phyloP scores from a whole-genome alignment of 2,888 invertebrate genomes.

The Standfussiana lucernea region DNA sequence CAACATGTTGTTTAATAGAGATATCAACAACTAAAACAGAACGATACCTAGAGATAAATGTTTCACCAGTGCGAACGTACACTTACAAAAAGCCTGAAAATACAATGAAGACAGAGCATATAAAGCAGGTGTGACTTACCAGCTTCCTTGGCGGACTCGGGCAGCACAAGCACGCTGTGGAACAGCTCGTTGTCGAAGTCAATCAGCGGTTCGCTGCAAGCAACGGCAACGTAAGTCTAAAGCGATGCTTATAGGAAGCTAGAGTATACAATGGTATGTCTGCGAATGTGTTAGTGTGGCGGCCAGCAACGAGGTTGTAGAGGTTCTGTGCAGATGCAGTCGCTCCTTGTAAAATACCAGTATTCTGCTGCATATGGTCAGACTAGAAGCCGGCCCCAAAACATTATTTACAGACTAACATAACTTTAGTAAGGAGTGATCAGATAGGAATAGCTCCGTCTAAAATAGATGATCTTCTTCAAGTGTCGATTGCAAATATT shows the following conservation, averaged over 20 bases:
- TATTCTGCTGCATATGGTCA: neutral
- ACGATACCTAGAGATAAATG: neutral
- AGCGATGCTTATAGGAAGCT: constrained; percentile 50
- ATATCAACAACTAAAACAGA: neutral
- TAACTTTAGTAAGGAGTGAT: too few relatives aligned
- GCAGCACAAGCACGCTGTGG: constrained; percentile 85
- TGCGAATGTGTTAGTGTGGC: neutral
- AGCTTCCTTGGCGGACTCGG: constrained; percentile 85
- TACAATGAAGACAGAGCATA: constrained; percentile 25
- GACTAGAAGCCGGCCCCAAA: neutral
- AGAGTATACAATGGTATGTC: neutral
- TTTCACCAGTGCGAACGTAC: neutral
- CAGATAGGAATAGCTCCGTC: neutral
- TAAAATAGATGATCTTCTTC: neutral
- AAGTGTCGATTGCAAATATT: neutral
- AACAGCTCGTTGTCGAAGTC: constrained; percentile 88
- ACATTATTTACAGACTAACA: neutral
- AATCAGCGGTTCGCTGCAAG: constrained; percentile 86
- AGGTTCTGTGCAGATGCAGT: neutral
- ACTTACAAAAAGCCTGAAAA: constrained; percentile 10
- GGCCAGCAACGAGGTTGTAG: neutral
- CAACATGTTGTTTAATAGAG: neutral
- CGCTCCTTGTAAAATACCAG: neutral
- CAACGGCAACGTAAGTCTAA: constrained; percentile 58
- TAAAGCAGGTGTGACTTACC: constrained; percentile 75